These are phyloP conservation scores for Nycticryphes semicollaris DNA, from an alignment of 2,113 vertebrate genomes.

Conservation along the genomic window DNA sequence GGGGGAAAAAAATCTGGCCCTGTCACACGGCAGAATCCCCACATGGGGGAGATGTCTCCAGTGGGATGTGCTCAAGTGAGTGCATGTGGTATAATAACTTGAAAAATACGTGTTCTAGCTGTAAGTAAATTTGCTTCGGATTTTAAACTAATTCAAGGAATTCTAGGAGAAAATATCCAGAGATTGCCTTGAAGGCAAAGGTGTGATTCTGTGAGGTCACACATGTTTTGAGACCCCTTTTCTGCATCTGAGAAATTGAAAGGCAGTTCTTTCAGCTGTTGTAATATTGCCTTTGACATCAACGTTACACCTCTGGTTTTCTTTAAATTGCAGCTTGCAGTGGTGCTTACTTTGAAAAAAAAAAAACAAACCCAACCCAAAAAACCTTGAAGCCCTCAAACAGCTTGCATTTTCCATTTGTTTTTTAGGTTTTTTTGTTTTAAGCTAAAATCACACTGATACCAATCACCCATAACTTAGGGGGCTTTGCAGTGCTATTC, in stretches of 20 bases:
- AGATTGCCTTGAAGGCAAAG: not conserved
- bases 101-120: not conserved
- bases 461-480: not conserved
- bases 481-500: not conserved
- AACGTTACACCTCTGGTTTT: not conserved
- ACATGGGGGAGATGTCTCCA: not conserved
- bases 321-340: not conserved
- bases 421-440: no score
- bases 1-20: not conserved
- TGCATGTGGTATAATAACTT: not conserved
- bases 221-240: accelerated
- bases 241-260: not conserved
- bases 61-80: not conserved
- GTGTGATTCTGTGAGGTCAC: not conserved
- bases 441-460: not conserved
- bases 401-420: not conserved
- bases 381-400: not conserved
- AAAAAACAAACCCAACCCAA: no score
- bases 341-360: not conserved
- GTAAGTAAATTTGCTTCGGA: not conserved
- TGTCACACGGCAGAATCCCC: not conserved
- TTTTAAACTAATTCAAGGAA: not conserved
- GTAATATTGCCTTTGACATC: not conserved
- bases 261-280: not conserved
- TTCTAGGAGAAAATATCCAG: not conserved